Percentiles rank a stretch among this genome's conserved stretches.
These are phyloP conservation scores for Gymnothorax javanicus DNA, from an alignment of 2,797 vertebrate genomes.

Conservation along the genomic window DNA sequence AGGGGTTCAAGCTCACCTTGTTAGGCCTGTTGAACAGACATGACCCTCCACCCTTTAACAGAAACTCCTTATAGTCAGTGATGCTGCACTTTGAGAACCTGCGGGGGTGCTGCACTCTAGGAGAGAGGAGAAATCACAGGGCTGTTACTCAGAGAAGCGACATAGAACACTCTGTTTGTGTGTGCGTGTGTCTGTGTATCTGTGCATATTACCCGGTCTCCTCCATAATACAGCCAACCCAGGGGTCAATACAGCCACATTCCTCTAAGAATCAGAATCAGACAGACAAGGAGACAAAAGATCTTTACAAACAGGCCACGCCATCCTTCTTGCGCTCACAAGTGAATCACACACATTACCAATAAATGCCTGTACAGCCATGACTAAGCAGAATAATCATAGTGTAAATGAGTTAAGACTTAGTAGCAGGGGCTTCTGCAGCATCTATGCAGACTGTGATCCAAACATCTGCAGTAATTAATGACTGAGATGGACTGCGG, in stretches of 20 bases:
- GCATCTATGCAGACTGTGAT: background rate
- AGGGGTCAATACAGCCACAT: constrained; percentile 89
- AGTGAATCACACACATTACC: background rate
- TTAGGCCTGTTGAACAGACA: constrained; percentile 96
- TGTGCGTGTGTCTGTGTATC: constrained; percentile 17
- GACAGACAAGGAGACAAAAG: constrained; percentile 8
- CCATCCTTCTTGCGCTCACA: background rate
- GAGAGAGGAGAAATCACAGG: constrained; percentile 27
- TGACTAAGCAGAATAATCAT: background rate
- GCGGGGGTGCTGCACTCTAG: constrained; percentile 88
- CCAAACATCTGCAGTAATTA: background rate
- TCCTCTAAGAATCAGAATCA: constrained; percentile 77
- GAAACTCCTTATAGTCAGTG: constrained; percentile 92
- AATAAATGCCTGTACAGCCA: background rate
- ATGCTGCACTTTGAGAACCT: constrained; percentile 98
- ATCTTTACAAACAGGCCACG: background rate
- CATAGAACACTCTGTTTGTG: background rate
- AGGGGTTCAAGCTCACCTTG: constrained; percentile 76
- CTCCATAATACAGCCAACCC: constrained; percentile 97
- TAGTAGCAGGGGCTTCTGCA: background rate
- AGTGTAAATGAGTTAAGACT: no score
- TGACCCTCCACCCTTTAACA: constrained; percentile 90
- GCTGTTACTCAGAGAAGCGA: background rate
- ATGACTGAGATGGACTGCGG: background rate
- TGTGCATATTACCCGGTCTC: constrained; percentile 87